Base-by-base conservation (phyloP, 2,797 vertebrate genomes). In the Danio tinwini region DNA sequence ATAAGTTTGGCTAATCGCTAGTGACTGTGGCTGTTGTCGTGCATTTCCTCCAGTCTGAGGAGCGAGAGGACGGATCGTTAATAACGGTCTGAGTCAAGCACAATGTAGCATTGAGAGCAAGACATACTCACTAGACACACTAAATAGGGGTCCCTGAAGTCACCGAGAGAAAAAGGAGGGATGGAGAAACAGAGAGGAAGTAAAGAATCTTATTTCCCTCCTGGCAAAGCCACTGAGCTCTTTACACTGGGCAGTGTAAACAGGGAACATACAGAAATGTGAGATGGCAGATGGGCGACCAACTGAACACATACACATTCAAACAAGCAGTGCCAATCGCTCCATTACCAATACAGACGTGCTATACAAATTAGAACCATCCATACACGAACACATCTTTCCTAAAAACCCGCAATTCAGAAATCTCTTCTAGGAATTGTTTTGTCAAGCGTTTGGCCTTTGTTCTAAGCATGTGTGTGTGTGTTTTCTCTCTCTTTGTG, bases 401-500 rank as follows among this genome's bases (percentile, higher is more conserved):
- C 11, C 42, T 39, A 80, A 84, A 75, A 84, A 87, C 77, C 29
- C 52, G 50, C 17, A 86, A 88, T 56, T 65, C 81, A 88, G 81
- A 76, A 81, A 81, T 85, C 90, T 84, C 87, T n/a, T 88, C 42
- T 5, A 84, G 88, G 85, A 88, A 61, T 91, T 89, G 88, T 90
- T 88, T 87, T 85, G 72, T 67, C 80, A 77, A 82, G 83, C 83
- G 81, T 88, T 80, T 77, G 83, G 49, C 75, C 77, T 92, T 89
- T 92, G 87, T 89, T 87, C 90, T 93, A 91, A 92, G 88, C 85
- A 76, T 82, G 72, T 85, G 75, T 92, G 29, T 29, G 86, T 91
- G 81, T 91, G 88, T 92, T 88, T 83, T 89, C 88, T 85, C 55
- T 88, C 84, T 68, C 5, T 81, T 68, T 78, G 67, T 83, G 87